Base-by-base conservation (phyloP, 2,113 vertebrate species). In the Boulengeromyrus knoepffleri region DNA sequence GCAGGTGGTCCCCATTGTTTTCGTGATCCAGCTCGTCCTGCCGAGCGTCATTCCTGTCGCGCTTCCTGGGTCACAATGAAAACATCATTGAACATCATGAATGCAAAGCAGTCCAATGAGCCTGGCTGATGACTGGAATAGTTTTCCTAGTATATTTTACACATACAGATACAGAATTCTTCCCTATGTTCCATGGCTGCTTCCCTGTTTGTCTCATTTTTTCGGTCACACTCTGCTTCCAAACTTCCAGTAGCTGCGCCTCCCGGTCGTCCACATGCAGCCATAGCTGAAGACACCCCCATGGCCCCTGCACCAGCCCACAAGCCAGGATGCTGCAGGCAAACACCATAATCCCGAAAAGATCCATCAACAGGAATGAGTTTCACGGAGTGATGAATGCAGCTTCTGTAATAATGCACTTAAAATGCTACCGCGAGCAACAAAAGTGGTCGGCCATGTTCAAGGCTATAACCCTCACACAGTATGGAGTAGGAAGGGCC, bases 1-100 rank as follows among this genome's bases (percentile, higher is more conserved):
- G 90, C 80, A 9, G 88, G 42, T 27, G 56, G 89, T 8, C 85
- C 90, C 85, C 91, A 93, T 92, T 93, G 94, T 92, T 66, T 92
- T 88, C 74, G 27, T 13, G n/a, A 58, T 89, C 53, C 58, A 87
- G 66, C 50, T 89, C 49, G 53, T 42, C 21, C 66, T 42, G 31
- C 17, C 5, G 19, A 8, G 42, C 21, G 36, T 42, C 74, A 27
- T 17, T 56, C 49, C 70, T 13, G 27, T 21, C 12, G 1, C 85
- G 47, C 85, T 31, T 31, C 9, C 85, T 49, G 52, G 7, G 5
- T 10, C 47, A 53, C 31, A 84, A 36, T 3, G 70, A 53, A 27
- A 49, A 21, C 66, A n/a, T n/a, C 52, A 53, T 5, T 53, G 52
- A 53, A 7, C 36, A 36, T 80, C 27, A 53, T 46, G 36, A 53